Percentiles rank a stretch among this genome's conserved stretches.
These are phyloP conservation scores for Diglossa cyanea DNA, from an alignment of 2,797 vertebrate species.

Conservation along the genomic window DNA sequence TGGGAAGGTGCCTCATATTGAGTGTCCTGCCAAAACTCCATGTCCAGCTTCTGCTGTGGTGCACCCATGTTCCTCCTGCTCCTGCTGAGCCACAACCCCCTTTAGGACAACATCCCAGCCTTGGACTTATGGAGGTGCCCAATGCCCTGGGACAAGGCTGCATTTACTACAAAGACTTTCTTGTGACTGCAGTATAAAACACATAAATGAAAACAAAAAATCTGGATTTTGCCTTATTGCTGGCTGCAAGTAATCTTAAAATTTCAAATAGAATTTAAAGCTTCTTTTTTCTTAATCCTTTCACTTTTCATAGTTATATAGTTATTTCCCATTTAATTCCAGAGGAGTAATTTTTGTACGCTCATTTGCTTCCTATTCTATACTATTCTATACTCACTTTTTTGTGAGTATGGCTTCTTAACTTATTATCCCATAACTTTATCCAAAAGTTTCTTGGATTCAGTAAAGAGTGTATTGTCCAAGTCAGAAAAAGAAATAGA, in stretches of 20 bases:
- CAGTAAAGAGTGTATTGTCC: neutral
- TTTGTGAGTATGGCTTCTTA: neutral
- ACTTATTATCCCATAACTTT: neutral
- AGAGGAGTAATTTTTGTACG: neutral
- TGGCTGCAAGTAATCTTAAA: neutral
- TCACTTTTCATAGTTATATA: neutral
- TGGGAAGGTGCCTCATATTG: neutral
- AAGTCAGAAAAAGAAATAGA: neutral
- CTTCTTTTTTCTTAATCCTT: neutral
- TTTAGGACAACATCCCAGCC: neutral
- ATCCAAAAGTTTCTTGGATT: neutral
- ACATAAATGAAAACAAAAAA: neutral
- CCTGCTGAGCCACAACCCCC: neutral
- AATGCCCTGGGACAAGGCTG: fast-evolving
- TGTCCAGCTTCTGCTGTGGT: neutral
- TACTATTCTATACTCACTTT: neutral
- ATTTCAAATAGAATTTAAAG: neutral
- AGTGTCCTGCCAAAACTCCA: neutral
- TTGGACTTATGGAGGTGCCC: fast-evolving
- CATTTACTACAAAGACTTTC: neutral
- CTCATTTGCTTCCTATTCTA: neutral
- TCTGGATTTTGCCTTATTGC: neutral
- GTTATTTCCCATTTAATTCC: neutral
- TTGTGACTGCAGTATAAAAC: neutral
- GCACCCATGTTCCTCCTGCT: neutral